A percentile compares a stretch with the other conserved stretches of the same genome.
These are phyloP conservation scores for Macrophya annulata DNA, from an alignment of 2,888 invertebrate genomes.

Conservation along the genomic window DNA sequence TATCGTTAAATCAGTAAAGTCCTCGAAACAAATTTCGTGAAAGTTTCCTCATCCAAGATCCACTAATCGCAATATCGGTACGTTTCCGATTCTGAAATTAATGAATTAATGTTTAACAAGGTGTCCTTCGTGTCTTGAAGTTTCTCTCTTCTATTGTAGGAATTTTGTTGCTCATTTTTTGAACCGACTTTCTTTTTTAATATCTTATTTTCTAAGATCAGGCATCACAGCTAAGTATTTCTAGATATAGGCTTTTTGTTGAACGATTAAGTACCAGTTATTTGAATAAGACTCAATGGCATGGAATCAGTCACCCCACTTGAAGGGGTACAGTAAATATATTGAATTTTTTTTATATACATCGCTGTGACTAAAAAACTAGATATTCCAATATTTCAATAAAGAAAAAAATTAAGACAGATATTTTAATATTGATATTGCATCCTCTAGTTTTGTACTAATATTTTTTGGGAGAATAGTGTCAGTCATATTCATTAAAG, in stretches of 20 bases:
- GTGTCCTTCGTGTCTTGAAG: neutral
- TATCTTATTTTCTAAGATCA: neutral
- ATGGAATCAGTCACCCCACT: neutral
- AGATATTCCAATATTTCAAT: neutral
- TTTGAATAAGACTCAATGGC: neutral
- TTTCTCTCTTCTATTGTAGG: neutral
- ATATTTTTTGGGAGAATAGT: neutral
- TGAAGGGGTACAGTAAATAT: neutral
- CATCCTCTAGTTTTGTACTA: neutral
- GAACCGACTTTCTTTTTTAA: neutral
- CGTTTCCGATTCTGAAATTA: slow-evolving; percentile 19
- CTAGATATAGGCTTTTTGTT: neutral
- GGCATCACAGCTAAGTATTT: neutral
- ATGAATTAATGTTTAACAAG: slow-evolving; percentile 5
- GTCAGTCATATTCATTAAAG: neutral
- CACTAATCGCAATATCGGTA: neutral
- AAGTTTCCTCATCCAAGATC: neutral
- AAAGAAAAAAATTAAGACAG: neutral
- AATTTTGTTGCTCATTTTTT: neutral
- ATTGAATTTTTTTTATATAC: neutral
- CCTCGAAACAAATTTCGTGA: neutral
- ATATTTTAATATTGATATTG: neutral
- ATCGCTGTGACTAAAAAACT: neutral
- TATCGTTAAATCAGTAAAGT: neutral
- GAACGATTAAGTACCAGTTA: neutral